Conservation (phyloP, 2,113 vertebrate genomes). For the Monopterus albus region DNA sequence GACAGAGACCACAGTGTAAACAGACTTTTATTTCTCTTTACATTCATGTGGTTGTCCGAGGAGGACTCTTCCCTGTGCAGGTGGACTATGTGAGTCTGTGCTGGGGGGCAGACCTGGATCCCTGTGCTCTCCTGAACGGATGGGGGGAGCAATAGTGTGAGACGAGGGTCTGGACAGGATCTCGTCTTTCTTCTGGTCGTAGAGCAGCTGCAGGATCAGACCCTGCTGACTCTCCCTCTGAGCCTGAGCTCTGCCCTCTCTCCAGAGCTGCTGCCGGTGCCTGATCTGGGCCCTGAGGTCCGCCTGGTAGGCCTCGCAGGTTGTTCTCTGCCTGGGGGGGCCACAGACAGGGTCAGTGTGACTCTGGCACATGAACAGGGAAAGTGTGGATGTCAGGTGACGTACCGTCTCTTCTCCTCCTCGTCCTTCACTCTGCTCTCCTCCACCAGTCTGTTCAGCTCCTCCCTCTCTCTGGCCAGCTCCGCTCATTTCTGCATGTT, state of each 20-base stretch:
- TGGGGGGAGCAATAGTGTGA: constrained; percentile 62
- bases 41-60: no score
- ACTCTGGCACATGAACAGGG: no score
- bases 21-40: background rate
- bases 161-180: constrained; percentile 68
- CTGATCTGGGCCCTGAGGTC: constrained; percentile 86
- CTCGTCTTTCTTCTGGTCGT: constrained; percentile 74
- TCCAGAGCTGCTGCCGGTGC: constrained; percentile 62
- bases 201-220: constrained; percentile 64
- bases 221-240: constrained; percentile 73
- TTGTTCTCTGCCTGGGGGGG: constrained; percentile 72
- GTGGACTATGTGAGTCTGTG: background rate
- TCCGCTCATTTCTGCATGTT: constrained; percentile 81
- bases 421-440: constrained; percentile 77
- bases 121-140: constrained; percentile 82
- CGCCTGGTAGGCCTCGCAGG: constrained; percentile 74
- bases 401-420: constrained; percentile 73
- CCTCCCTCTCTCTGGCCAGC: constrained; percentile 75
- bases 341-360: background rate
- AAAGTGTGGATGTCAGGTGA: background rate
- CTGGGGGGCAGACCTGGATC: background rate
- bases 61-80: background rate
- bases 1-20: background rate
- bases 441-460: constrained; percentile 71
- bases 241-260: constrained; percentile 71